Evolutionary conservation across 2,113 vertebrate genomes (phyloP).

Genomic region (Rhinichthys klamathensis): DNA sequence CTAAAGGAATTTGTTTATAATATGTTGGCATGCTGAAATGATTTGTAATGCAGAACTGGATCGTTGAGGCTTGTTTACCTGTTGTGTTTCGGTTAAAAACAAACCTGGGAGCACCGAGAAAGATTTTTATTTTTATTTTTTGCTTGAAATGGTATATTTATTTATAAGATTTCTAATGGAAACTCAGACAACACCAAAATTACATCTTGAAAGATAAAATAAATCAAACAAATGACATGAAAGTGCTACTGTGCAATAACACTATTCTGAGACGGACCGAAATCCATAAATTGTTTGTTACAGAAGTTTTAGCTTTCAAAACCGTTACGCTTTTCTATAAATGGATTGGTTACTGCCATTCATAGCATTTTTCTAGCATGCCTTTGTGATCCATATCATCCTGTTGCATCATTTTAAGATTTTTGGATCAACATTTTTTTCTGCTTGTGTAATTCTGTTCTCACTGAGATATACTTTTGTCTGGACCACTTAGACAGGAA

Average conservation of each 20-base stretch:
- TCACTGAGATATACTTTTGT: background rate
- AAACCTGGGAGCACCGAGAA: background rate
- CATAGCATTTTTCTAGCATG: constrained; percentile 5
- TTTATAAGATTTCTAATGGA: background rate
- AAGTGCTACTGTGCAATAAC: background rate
- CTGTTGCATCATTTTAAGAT: constrained; percentile 9
- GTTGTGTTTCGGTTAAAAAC: background rate
- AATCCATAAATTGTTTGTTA: background rate
- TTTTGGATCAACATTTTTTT: background rate
- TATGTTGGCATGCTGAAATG: background rate
- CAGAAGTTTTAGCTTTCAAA: background rate
- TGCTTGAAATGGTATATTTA: background rate
- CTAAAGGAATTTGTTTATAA: constrained; percentile 33
- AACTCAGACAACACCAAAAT: background rate
- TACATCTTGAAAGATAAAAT: background rate
- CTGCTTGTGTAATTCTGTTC: background rate
- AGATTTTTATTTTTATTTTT: background rate
- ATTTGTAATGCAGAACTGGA: background rate
- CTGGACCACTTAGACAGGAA: background rate
- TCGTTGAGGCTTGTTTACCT: background rate
- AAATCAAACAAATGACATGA: background rate
- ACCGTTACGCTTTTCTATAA: background rate
- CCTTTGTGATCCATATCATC: constrained; percentile 25
- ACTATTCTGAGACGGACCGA: background rate
- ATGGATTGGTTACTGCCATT: background rate